These are phyloP conservation scores for Todiramphus saurophagus DNA, from an alignment of 2,113 vertebrate species.

Conservation along the genomic window DNA sequence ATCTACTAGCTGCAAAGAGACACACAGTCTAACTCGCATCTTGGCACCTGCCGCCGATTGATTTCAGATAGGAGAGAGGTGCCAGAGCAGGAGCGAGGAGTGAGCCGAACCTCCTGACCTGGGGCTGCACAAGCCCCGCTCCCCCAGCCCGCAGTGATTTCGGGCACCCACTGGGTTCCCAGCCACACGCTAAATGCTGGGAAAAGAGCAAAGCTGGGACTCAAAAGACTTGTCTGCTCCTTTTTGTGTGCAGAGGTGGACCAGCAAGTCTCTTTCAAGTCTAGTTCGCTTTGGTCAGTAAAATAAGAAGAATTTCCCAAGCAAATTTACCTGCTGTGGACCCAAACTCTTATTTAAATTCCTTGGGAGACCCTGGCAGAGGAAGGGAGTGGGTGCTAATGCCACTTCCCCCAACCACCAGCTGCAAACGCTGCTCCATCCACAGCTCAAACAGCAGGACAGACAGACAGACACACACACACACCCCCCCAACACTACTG, in stretches of 20 bases:
- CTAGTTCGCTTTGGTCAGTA: not conserved
- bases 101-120: not conserved
- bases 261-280: not conserved
- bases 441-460: not conserved
- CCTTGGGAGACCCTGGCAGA: not conserved
- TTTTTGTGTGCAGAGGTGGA: rapidly evolving
- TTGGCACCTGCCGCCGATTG: slow-evolving; percentile 42
- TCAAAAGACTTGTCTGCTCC: rapidly evolving
- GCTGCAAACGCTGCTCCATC: not conserved
- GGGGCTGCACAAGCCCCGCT: not conserved
- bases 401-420: not conserved
- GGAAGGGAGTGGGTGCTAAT: not conserved
- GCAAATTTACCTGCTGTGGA: not conserved
- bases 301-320: not conserved
- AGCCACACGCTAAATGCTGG: not conserved
- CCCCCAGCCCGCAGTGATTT: not conserved
- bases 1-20: slow-evolving; percentile 12
- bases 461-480: too few species aligned
- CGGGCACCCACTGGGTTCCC: not conserved
- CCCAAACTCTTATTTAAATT: not conserved
- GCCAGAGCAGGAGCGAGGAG: slow-evolving; percentile 26
- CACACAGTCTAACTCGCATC: slow-evolving; percentile 7
- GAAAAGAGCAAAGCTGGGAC: not conserved
- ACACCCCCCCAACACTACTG: not conserved
- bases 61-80: not conserved